Evolutionary conservation across 2,888 invertebrate genomes (phyloP).

Genomic region (Cataglyphis livida): DNA sequence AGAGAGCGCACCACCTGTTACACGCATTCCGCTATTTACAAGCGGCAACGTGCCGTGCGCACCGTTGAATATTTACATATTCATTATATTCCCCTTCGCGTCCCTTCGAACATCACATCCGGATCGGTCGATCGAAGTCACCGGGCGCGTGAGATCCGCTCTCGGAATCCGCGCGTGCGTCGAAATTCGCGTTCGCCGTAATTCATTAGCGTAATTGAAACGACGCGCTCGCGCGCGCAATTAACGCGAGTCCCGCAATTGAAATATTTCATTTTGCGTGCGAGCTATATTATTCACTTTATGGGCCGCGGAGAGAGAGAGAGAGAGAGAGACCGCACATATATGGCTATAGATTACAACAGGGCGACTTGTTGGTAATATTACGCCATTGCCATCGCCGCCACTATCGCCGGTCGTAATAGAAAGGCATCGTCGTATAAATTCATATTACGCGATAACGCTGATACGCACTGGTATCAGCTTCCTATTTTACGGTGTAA

Average conservation of each 20-base stretch:
- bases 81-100: slow-evolving; percentile 43
- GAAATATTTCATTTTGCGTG: slow-evolving; percentile 49
- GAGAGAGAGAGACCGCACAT: not conserved
- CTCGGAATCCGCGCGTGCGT: slow-evolving; percentile 15
- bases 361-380: slow-evolving; percentile 45
- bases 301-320: slow-evolving; percentile 25
- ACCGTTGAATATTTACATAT: slow-evolving; percentile 49
- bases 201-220: slow-evolving; percentile 48
- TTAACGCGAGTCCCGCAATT: slow-evolving; percentile 51
- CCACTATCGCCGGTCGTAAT: slow-evolving; percentile 36
- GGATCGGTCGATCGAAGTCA: slow-evolving; percentile 33
- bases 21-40: slow-evolving; percentile 46
- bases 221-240: slow-evolving; percentile 40
- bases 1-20: slow-evolving; percentile 49
- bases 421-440: slow-evolving; percentile 52
- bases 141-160: slow-evolving; percentile 10
- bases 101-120: slow-evolving; percentile 1
- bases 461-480: slow-evolving; percentile 40
- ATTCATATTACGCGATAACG: slow-evolving; percentile 49
- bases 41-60: slow-evolving; percentile 14
- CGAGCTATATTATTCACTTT: slow-evolving; percentile 52
- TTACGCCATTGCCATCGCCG: slow-evolving; percentile 7
- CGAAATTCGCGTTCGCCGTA: slow-evolving; percentile 23
- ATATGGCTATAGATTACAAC: slow-evolving; percentile 42
- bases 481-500: slow-evolving; percentile 43